phyloP scores from a whole-genome alignment of 1,140 invertebrate species.

The Melanaphis sacchari region DNA sequence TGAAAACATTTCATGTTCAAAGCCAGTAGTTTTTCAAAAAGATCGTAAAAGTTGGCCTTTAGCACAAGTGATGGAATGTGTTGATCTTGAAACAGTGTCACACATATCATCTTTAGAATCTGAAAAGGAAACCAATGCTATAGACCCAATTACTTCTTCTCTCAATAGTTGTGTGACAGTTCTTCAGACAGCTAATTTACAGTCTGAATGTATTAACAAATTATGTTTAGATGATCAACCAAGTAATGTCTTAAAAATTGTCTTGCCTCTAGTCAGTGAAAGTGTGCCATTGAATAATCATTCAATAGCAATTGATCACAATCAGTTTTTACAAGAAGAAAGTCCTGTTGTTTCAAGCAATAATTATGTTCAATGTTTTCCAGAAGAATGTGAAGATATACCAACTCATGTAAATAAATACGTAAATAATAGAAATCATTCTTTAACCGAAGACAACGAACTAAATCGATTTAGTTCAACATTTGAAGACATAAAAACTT shows the following conservation, averaged over 20 bases:
- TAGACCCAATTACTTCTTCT: neutral
- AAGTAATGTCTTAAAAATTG: constrained; percentile 53
- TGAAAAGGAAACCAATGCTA: constrained; percentile 4
- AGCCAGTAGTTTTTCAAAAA: constrained; percentile 27
- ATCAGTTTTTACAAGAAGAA: constrained; percentile 12
- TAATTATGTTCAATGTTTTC: constrained; percentile 10
- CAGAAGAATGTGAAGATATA: neutral
- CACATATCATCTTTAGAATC: neutral
- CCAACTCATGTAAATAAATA: constrained; percentile 5
- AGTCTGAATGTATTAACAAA: neutral
- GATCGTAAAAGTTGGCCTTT: constrained; percentile 49
- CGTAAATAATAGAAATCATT: constrained; percentile 47
- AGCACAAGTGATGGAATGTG: constrained; percentile 48
- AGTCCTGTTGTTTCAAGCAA: neutral
- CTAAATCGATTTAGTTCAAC: constrained; percentile 77
- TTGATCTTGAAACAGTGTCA: neutral
- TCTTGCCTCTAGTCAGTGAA: constrained; percentile 53
- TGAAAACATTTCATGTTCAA: constrained; percentile 11
- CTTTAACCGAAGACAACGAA: constrained; percentile 62
- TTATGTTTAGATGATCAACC: neutral
- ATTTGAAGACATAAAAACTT: constrained; percentile 79
- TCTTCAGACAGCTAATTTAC: constrained; percentile 15
- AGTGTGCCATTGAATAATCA: constrained; percentile 27
- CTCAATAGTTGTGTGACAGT: constrained; percentile 20
- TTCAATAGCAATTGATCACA: neutral